These are phyloP conservation scores for Thelaira solivaga DNA, from an alignment of 2,888 invertebrate genomes.

Conservation along the genomic window DNA sequence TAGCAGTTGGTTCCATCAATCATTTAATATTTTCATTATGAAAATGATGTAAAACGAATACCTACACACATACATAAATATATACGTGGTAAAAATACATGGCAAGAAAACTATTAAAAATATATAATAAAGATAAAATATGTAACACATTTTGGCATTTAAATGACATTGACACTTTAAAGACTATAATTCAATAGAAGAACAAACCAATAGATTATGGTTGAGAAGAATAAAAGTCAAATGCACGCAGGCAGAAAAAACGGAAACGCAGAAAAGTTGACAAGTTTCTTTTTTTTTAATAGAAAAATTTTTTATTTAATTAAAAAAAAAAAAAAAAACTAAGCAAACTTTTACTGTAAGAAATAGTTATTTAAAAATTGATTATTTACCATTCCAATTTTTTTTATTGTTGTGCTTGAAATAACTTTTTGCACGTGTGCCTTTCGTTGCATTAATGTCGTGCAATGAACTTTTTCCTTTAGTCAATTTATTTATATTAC, in stretches of 20 bases:
- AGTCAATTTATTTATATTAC: slow-evolving; percentile 21
- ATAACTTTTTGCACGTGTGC: slow-evolving; percentile 8
- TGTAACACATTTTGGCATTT: slow-evolving; percentile 68
- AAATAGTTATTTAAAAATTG: no score
- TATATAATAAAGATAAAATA: not conserved
- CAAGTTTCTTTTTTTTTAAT: no score
- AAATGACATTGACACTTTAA: slow-evolving; percentile 65
- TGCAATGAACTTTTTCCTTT: slow-evolving; percentile 55
- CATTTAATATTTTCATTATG: no score
- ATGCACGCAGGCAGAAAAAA: not conserved
- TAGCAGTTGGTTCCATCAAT: no score
- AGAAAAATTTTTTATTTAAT: no score
- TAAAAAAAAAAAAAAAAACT: no score
- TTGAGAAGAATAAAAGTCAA: not conserved
- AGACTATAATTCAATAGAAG: slow-evolving; percentile 39
- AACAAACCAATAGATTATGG: slow-evolving; percentile 29
- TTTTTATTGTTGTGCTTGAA: not conserved
- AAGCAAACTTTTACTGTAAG: no score
- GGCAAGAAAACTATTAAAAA: not conserved
- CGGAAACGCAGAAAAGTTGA: no score
- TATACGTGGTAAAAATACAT: not conserved
- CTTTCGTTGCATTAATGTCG: slow-evolving; percentile 45
- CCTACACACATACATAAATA: not conserved
- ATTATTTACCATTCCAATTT: no score
- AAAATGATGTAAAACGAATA: no score